Evolutionary conservation across 2,888 invertebrate genomes (phyloP).

Genomic region (Trypoxylon attenuatum): DNA sequence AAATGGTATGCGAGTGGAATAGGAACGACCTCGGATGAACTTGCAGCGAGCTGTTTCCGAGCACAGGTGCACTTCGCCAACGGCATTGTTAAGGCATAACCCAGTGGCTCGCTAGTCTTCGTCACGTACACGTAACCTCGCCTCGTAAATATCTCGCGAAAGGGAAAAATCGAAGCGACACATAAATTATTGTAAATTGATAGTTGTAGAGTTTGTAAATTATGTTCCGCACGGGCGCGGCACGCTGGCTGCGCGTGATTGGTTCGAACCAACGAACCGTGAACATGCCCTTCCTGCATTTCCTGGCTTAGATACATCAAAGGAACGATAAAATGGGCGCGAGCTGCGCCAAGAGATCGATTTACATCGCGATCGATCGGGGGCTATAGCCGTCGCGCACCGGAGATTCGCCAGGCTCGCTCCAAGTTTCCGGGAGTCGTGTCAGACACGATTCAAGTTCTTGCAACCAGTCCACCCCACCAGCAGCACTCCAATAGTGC

Average conservation of each 20-base stretch:
- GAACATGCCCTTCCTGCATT: slow-evolving; percentile 51
- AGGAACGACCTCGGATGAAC: too few relatives aligned
- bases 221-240: slow-evolving; percentile 32
- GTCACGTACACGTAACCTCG: slow-evolving; percentile 2
- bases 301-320: slow-evolving; percentile 51
- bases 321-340: slow-evolving; percentile 52
- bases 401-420: neutral
- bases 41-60: neutral
- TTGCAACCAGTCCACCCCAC: neutral
- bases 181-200: slow-evolving; percentile 40
- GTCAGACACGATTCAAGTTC: neutral
- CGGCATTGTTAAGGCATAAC: slow-evolving; percentile 1
- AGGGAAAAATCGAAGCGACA: slow-evolving; percentile 12
- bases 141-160: slow-evolving; percentile 27
- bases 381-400: neutral
- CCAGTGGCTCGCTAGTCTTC: neutral
- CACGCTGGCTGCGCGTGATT: slow-evolving; percentile 32
- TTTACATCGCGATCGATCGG: slow-evolving; percentile 17
- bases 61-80: neutral
- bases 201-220: slow-evolving; percentile 45
- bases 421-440: neutral
- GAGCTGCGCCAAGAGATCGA: slow-evolving; percentile 9
- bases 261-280: slow-evolving; percentile 47
- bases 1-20: too few relatives aligned
- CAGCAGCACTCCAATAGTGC: too few relatives aligned